Base-by-base conservation (phyloP, 2,113 vertebrate species). In the Dendropsophus ebraccatus region DNA sequence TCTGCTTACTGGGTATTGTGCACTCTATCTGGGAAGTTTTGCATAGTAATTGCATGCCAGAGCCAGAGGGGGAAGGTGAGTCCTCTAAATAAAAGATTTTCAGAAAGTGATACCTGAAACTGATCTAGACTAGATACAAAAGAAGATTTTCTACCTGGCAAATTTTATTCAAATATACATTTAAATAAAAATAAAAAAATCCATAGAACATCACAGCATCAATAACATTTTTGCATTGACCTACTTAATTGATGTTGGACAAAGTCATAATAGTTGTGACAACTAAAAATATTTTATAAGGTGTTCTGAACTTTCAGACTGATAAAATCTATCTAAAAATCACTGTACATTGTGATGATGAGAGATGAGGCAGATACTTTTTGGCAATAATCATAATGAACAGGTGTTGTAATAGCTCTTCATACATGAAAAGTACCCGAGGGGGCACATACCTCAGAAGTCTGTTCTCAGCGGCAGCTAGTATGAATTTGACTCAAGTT, bases 1-100 rank as follows among this genome's bases (percentile, higher is more conserved):
- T 50, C 65, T 82, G 65, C 77, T 87, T 88, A 79, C 80, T 72
- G 83, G 77, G 9, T 58, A 88, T 54, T 72, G 84, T 88, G 14
- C 81, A 84, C 65, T 87, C 87, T 87, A 87, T 77, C 84, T 82
- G 77, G 28, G 56, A 76, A 69, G 81, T 87, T 85, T 87, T 70
- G 83, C 81, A 85, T 89, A 77, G 62, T 86, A 87, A 87, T 87
- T 60, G 65, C 77, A 73, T 86, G 28, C 23, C 49, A 74, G 9
- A 41, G 41, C 32, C 37, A 5, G 2, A 37, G 67, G 77, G 67
- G 84, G 76, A 25, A 78, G 83, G 83, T 32, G 60, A 60, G 41
- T 13, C 62, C 32, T 21, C 17, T 25, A 10, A 56, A 78, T 52
- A 78, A 80, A 25, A 78, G 45, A 50, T 37, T 50, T 7, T 58